Conservation (phyloP, 2,797 vertebrate genomes). For the Telmatherina bonti region DNA sequence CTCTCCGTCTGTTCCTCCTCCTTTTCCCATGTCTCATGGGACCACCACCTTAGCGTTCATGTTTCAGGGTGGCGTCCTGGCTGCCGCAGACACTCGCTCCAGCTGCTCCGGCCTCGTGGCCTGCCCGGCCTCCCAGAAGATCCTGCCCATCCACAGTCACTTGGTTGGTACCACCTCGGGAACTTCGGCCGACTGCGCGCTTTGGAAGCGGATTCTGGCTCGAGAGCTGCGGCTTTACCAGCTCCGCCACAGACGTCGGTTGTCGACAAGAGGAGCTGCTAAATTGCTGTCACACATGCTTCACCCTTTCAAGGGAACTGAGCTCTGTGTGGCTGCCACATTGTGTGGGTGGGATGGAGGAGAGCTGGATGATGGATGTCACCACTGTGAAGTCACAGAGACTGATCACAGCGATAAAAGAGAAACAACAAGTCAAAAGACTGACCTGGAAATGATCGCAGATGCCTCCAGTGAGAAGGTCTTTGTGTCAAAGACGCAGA, state of each 20-base stretch:
- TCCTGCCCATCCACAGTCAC: conserved; percentile 88
- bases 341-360: conserved; percentile 90
- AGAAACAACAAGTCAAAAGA: conserved; percentile 38
- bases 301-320: conserved; percentile 86
- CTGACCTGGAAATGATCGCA: conserved; percentile 6
- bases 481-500: conserved; percentile 30
- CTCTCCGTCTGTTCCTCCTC: conserved; percentile 69
- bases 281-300: conserved; percentile 87
- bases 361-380: conserved; percentile 31
- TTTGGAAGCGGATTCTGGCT: conserved; percentile 87
- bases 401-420: conserved; percentile 30
- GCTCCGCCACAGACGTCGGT: conserved; percentile 79
- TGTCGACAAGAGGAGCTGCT: conserved; percentile 86
- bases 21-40: conserved; percentile 85
- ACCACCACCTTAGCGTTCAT: conserved; percentile 91
- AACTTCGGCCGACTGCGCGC: conserved; percentile 87
- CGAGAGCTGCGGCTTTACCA: conserved; percentile 87
- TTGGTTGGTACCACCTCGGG: conserved; percentile 89
- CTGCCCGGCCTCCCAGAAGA: conserved; percentile 86
- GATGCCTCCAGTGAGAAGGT: conserved; percentile 14
- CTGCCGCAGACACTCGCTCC: conserved; percentile 89
- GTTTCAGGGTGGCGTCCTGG: conserved; percentile 87
- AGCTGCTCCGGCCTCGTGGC: conserved; percentile 86
- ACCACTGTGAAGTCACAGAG: conserved; percentile 28
- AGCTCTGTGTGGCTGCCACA: conserved; percentile 88